phyloP scores from a whole-genome alignment of 2,888 invertebrate genomes.

The Apodemia hepburni region DNA sequence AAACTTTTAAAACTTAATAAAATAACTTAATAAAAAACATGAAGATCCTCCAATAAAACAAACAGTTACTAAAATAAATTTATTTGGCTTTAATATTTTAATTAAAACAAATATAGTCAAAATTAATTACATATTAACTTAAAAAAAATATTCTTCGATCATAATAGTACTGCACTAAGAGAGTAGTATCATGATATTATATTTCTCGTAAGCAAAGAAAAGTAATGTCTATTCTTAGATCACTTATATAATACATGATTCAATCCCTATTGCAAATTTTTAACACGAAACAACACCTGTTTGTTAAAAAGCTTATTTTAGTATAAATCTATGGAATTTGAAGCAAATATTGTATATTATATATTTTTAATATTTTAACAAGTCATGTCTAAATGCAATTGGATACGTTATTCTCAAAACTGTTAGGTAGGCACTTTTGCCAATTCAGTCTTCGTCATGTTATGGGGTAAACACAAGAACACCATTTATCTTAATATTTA shows the following conservation, averaged over 20 bases:
- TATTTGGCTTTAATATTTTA: no score
- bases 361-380: conserved; percentile 13
- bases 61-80: no score
- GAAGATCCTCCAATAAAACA: no score
- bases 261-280: background rate
- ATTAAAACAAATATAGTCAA: no score
- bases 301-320: background rate
- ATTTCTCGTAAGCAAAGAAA: no score
- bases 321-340: conserved; percentile 6
- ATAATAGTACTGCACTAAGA: no score
- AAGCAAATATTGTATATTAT: conserved; percentile 7
- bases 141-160: no score
- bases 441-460: conserved; percentile 73
- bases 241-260: background rate
- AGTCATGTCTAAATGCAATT: conserved; percentile 16
- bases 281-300: background rate
- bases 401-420: conserved; percentile 43
- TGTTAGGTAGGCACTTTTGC: conserved; percentile 59
- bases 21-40: no score
- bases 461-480: conserved; percentile 37
- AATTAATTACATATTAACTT: no score
- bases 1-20: no score
- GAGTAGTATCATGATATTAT: no score
- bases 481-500: conserved; percentile 25
- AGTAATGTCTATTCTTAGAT: no score